Conservation (phyloP, 2,888 invertebrate genomes). For the Tenthredo notha region DNA sequence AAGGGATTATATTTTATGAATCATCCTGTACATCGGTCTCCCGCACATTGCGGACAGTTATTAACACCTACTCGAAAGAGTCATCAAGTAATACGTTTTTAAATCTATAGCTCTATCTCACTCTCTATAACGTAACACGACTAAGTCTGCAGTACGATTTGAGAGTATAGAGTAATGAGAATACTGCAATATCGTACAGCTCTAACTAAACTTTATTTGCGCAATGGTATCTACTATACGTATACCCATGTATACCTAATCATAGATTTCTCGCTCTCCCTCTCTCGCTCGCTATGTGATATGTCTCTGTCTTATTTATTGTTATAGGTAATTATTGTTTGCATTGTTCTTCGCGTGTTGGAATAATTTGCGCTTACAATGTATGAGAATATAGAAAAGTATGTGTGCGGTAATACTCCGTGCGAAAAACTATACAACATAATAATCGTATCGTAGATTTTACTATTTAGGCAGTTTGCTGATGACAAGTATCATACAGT, state of each 20-base stretch:
- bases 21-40: background rate
- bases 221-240: constrained; percentile 6
- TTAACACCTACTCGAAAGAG: constrained; percentile 41
- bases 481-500: no score
- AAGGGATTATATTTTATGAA: constrained; percentile 28
- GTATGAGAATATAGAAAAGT: background rate
- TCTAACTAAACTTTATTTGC: constrained; percentile 16
- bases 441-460: background rate
- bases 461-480: background rate
- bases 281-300: background rate
- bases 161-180: background rate
- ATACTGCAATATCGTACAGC: constrained; percentile 27
- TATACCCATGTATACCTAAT: background rate
- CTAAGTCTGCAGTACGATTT: background rate
- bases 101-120: background rate
- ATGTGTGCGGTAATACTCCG: background rate
- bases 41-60: constrained; percentile 5
- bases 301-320: background rate
- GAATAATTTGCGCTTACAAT: background rate
- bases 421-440: background rate
- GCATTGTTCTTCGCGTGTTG: background rate
- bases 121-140: background rate
- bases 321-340: background rate
- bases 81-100: constrained; percentile 17
- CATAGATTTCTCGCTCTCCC: background rate